These are phyloP conservation scores for Rousettus leschenaultii DNA, from an alignment of 2,113 vertebrate genomes.

Conservation along the genomic window DNA sequence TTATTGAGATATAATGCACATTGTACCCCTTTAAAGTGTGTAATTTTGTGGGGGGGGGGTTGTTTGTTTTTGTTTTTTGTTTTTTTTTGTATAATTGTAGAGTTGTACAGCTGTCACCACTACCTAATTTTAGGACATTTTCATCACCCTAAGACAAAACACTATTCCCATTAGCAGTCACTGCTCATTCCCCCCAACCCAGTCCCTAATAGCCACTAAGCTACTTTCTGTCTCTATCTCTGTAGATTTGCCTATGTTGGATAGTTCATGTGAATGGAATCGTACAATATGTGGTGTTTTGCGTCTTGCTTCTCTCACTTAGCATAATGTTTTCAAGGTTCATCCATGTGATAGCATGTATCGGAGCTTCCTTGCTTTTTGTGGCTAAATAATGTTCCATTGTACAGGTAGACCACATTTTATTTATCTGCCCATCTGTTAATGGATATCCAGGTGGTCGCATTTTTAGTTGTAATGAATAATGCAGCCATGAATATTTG, in stretches of 20 bases:
- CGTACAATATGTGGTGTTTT: neutral
- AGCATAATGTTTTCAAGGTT: neutral
- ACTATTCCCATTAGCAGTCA: neutral
- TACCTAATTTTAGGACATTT: neutral
- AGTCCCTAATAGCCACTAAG: neutral
- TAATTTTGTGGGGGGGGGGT: too few relatives aligned
- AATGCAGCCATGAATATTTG: neutral
- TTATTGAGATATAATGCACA: neutral
- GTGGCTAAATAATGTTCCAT: neutral
- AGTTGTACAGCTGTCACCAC: neutral
- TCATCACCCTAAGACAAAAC: neutral
- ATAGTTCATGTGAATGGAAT: neutral
- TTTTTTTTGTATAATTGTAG: neutral
- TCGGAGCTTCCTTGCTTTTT: neutral
- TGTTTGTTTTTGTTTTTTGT: too few relatives aligned
- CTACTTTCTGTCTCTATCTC: neutral
- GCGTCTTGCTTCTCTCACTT: neutral
- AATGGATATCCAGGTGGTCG: neutral
- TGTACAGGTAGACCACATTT: neutral
- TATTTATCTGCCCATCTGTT: neutral
- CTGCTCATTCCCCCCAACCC: neutral
- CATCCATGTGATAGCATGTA: rapidly evolving
- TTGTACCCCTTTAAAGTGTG: neutral
- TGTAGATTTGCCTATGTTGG: rapidly evolving
- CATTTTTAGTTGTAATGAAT: neutral